Evolutionary conservation across 2,888 invertebrate species (phyloP).

Genomic region (Dicycla oo): DNA sequence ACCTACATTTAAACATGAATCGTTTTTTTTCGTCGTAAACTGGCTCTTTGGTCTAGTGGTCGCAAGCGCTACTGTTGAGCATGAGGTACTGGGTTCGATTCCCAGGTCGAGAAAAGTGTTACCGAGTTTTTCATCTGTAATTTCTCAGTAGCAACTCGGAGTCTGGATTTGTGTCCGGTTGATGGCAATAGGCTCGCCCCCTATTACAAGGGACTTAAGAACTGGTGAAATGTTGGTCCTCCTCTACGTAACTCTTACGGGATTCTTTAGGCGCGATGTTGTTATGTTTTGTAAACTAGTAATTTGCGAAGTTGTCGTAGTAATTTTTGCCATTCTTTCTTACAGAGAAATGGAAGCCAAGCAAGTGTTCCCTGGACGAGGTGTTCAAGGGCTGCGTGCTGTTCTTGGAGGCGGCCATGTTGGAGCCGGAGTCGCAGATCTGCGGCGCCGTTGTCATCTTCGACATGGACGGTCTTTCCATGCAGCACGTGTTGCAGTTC

Average conservation of each 20-base stretch:
- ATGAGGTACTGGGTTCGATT: background rate
- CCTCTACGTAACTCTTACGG: background rate
- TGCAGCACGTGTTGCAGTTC: slow-evolving; percentile 96
- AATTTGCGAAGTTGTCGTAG: background rate
- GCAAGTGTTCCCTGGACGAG: slow-evolving; percentile 94
- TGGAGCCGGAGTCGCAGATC: slow-evolving; percentile 94
- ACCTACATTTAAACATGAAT: background rate
- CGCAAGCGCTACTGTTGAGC: background rate
- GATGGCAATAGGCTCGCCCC: background rate
- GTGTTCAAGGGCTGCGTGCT: slow-evolving; percentile 95
- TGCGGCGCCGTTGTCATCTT: slow-evolving; percentile 95
- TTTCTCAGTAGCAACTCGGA: background rate
- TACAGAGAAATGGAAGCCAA: slow-evolving; percentile 95
- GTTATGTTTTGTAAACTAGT: background rate
- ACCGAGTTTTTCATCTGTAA: background rate
- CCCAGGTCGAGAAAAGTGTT: background rate
- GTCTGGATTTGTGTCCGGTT: background rate
- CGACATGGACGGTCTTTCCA: slow-evolving; percentile 95
- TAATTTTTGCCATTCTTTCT: slow-evolving; percentile 18
- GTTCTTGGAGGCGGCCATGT: slow-evolving; percentile 95
- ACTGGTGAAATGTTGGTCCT: too few relatives aligned
- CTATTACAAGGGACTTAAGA: background rate
- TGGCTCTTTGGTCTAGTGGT: background rate
- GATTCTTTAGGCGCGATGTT: background rate
- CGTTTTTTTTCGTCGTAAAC: background rate